Evolutionary conservation across 1,140 invertebrate species (phyloP).

Genomic region (Maniola jurtina): DNA sequence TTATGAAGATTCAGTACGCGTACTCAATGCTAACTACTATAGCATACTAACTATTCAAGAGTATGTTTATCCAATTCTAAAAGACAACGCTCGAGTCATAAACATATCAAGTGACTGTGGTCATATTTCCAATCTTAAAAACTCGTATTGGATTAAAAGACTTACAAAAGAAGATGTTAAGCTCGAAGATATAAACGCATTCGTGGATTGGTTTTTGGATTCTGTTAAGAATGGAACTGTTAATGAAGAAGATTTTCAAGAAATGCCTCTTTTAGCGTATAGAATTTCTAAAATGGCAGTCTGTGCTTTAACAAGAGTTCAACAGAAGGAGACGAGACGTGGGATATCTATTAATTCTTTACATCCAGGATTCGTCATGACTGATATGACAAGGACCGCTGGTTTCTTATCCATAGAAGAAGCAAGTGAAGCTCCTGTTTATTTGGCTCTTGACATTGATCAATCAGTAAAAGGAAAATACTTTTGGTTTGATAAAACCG

Average conservation of each 20-base stretch:
- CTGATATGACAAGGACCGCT: constrained; percentile 23
- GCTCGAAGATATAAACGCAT: constrained; percentile 26
- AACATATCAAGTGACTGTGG: constrained; percentile 33
- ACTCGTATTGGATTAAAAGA: constrained; percentile 29
- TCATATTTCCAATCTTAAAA: constrained; percentile 31
- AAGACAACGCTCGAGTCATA: constrained; percentile 33
- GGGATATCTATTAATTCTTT: constrained; percentile 33
- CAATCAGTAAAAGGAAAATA: constrained; percentile 34
- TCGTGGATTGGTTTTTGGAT: constrained; percentile 34
- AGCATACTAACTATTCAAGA: constrained; percentile 29
- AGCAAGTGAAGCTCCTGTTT: constrained; percentile 28
- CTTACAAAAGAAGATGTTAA: constrained; percentile 24
- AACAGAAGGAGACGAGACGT: constrained; percentile 28
- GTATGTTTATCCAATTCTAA: constrained; percentile 32
- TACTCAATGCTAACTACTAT: constrained; percentile 32
- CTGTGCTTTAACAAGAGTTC: constrained; percentile 31
- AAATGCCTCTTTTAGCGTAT: constrained; percentile 18
- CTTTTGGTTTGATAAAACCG: constrained; percentile 36
- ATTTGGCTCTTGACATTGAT: constrained; percentile 30
- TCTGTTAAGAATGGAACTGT: constrained; percentile 28
- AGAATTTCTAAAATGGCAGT: constrained; percentile 33
- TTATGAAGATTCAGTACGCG: constrained; percentile 79
- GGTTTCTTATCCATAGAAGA: constrained; percentile 28
- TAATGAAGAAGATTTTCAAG: constrained; percentile 26
- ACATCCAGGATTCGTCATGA: constrained; percentile 35